These are phyloP conservation scores for Drosophila willistoni DNA, from an alignment of 1,140 invertebrate genomes.

Conservation along the genomic window DNA sequence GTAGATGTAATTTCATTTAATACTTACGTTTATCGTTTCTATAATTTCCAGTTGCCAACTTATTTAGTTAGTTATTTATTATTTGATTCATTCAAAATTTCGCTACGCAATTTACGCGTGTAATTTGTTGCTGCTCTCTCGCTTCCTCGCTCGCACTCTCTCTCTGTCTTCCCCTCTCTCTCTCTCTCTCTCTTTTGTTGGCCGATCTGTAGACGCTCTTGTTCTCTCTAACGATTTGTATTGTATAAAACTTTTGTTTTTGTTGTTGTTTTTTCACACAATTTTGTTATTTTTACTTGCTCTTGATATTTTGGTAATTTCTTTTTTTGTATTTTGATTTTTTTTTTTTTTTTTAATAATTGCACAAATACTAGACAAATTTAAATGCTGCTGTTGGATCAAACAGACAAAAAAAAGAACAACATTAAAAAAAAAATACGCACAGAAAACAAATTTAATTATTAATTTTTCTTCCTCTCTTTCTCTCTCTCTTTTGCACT, in stretches of 20 bases:
- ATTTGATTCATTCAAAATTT: conserved; percentile 69
- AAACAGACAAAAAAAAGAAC: neutral
- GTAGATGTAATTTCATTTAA: conserved; percentile 27
- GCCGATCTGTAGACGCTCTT: conserved; percentile 10
- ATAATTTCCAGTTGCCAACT: conserved; percentile 34
- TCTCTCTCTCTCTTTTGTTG: neutral
- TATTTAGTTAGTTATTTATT: conserved; percentile 35
- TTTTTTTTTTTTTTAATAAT: conserved; percentile 68
- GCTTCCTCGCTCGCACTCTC: conserved; percentile 2
- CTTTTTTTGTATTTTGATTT: conserved; percentile 39
- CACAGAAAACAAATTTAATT: conserved; percentile 47
- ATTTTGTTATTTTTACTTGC: conserved; percentile 40
- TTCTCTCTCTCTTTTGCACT: too few relatives aligned
- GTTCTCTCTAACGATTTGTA: neutral
- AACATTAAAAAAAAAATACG: conserved; percentile 28
- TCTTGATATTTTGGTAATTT: conserved; percentile 15
- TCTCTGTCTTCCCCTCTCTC: neutral
- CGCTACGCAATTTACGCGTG: conserved; percentile 76
- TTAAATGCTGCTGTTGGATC: conserved; percentile 49
- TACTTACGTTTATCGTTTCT: conserved; percentile 69
- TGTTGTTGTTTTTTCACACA: conserved; percentile 67
- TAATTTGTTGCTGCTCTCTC: conserved; percentile 57
- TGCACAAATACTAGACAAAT: conserved; percentile 66
- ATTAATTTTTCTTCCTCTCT: conserved; percentile 26
- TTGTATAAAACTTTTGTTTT: conserved; percentile 15